Percentiles rank a stretch among this genome's conserved stretches.
Evolutionary conservation across 2,113 vertebrate genomes (phyloP).

Genomic region (Zosterops pallidus): DNA sequence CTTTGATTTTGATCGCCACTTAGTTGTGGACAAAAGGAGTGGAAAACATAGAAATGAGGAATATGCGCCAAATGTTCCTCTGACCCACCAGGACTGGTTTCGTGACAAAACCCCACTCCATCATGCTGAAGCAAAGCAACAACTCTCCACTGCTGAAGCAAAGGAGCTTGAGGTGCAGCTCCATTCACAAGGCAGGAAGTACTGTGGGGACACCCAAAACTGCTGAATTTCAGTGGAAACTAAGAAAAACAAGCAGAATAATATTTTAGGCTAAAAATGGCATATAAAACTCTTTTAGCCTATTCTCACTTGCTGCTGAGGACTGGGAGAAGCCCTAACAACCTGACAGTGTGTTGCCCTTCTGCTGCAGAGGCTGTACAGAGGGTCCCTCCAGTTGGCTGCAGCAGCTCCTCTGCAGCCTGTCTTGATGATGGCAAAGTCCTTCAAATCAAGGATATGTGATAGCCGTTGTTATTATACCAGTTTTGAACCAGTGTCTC

Average conservation of each 20-base stretch:
- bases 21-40: not conserved
- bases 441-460: not conserved
- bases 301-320: not conserved
- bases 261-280: not conserved
- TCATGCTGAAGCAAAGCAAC: not conserved
- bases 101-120: not conserved
- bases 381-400: not conserved
- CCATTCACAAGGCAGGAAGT: not conserved
- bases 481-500: not conserved
- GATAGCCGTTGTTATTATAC: accelerated
- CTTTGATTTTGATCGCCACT: not conserved
- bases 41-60: not conserved
- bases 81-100: not conserved
- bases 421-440: not conserved
- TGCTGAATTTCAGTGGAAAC: not conserved
- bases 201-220: not conserved
- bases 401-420: not conserved
- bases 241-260: not conserved
- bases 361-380: not conserved
- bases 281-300: not conserved
- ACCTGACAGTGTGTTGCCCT: accelerated
- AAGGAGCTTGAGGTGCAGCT: not conserved
- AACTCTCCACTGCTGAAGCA: not conserved
- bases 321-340: not conserved
- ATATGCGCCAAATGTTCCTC: not conserved